Evolutionary conservation across 53 echinoderm and acorn worm species (phyloP), one percentile per base, ranked within the genome.

Genomic region (Actinopyga echinites): DNA sequence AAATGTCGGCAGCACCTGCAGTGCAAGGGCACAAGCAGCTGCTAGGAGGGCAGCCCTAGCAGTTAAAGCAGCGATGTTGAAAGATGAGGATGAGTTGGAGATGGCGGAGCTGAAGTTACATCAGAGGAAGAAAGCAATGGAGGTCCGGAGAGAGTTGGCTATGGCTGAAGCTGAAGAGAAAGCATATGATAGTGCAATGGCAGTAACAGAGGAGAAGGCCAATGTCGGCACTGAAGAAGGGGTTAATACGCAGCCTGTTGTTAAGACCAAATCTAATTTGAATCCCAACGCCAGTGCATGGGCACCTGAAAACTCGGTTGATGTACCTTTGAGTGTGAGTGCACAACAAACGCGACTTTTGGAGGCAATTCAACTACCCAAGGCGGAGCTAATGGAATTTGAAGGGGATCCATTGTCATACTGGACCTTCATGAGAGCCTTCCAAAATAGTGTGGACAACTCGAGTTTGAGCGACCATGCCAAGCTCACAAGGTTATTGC

Each of bases 401-500:
- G 82, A 85, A 30, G 92, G 89, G 4, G 80, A 89, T 52, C 86
- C 89, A 0, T 54, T 89, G 77, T 64, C 85, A 44, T 88, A 84
- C 56, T 75, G 52, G 30, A 71, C 62, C 15, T 92, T 89, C 54
- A 85, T 79, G n/a, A 19, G 78, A 34, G 61, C 85, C 25, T 91
- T 91, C 43, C 37, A 91, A 43, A 80, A 85, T 59, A 84, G 84
- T 58, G 82, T 89, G 21, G 91, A 83, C 35, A 82, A 21, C 35
- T 54, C 58, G 19, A 36, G 34, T 38, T 11, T 82, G 17, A 74
- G 63, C 20, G 74, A 86, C 37, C 57, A 40, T 34, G 84, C 54
- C 31, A 84, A 84, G 79, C 56, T 88, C 22, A 44, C 69, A 30
- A 30, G 87, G 30, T 45, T 86, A 22, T 30, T 86, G 35, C 79